phyloP scores from a whole-genome alignment of 2,113 vertebrate species.

The Eurystomus gularis region DNA sequence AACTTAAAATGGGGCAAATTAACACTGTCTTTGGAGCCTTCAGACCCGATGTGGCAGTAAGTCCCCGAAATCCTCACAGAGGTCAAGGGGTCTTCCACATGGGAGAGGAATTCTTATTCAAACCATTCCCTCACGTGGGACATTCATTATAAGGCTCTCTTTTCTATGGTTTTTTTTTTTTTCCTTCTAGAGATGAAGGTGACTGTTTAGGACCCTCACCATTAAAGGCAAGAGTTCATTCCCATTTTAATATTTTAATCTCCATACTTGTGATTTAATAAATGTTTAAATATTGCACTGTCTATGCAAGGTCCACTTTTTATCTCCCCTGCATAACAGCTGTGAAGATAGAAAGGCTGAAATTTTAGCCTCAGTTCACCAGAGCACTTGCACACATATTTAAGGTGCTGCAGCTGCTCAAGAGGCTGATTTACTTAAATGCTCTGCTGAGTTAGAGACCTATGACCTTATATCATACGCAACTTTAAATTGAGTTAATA shows the following conservation, averaged over 20 bases:
- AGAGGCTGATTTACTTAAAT: background rate
- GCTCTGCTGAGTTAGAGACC: background rate
- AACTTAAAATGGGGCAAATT: constrained; percentile 4
- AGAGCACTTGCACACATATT: background rate
- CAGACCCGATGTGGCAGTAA: background rate
- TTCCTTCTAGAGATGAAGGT: background rate
- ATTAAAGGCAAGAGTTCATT: background rate
- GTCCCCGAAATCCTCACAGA: background rate
- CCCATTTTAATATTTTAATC: background rate
- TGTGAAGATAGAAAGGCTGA: background rate
- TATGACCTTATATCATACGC: background rate
- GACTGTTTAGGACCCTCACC: background rate
- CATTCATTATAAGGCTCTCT: background rate
- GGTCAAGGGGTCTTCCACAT: constrained; percentile 19
- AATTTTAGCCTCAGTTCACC: background rate
- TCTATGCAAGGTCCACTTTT: background rate
- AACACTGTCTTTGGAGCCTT: background rate
- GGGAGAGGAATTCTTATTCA: constrained; percentile 28
- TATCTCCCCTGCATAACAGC: background rate
- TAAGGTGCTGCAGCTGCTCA: background rate
- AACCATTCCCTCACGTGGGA: background rate
- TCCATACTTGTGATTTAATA: background rate
- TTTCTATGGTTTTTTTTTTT: background rate
- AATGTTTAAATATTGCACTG: background rate
- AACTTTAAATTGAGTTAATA: background rate